Conservation (phyloP, 2,113 vertebrate genomes). For the Bos taurus region DNA sequence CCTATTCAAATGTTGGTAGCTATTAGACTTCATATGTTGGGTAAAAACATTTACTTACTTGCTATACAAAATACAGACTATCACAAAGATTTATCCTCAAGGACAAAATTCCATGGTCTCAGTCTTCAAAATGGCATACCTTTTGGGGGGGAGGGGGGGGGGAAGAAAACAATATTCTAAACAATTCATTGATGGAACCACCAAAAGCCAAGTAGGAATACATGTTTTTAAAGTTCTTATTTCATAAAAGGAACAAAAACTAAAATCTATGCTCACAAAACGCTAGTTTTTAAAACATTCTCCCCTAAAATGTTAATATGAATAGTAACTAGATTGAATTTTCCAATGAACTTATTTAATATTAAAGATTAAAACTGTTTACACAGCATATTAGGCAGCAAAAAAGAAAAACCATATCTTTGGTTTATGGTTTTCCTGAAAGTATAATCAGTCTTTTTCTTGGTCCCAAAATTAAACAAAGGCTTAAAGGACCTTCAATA, state of each 20-base stretch:
- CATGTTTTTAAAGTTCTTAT: not conserved
- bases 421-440: not conserved
- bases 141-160: not conserved
- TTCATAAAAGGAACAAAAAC: not conserved
- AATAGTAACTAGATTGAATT: slow-evolving; percentile 12
- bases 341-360: not conserved
- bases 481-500: slow-evolving; percentile 16
- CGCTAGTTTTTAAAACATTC: slow-evolving; percentile 5
- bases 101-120: slow-evolving; percentile 41
- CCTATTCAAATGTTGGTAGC: not conserved
- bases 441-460: not conserved
- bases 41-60: slow-evolving; percentile 76
- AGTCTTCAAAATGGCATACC: slow-evolving; percentile 66
- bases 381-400: not conserved
- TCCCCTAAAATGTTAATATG: slow-evolving; percentile 9
- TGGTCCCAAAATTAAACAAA: slow-evolving; percentile 55
- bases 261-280: not conserved
- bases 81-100: slow-evolving; percentile 40
- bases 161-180: slow-evolving; percentile 13
- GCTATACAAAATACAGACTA: slow-evolving; percentile 43
- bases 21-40: not conserved
- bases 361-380: not conserved
- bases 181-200: slow-evolving; percentile 34
- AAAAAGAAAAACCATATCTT: not conserved
- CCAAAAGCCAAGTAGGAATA: not conserved